A percentile compares a stretch with the other conserved stretches of the same genome.
phyloP scores from a whole-genome alignment of 2,888 invertebrate genomes.

The Byasa hedistus region DNA sequence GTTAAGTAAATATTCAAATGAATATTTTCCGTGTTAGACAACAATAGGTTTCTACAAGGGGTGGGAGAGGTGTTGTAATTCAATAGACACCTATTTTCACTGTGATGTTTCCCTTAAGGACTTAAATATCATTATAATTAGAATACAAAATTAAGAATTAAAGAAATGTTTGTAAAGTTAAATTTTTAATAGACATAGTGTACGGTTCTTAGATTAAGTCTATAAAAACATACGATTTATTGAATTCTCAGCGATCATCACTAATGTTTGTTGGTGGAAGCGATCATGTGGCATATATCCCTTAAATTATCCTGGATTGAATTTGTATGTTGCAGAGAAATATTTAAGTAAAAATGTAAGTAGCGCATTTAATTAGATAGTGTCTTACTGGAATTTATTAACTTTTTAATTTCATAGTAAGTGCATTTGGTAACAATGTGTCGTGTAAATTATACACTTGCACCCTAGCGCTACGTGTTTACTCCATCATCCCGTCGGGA shows the following conservation, averaged over 20 bases:
- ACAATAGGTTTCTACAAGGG: conserved; percentile 69
- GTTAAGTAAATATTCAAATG: conserved; percentile 82
- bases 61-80: conserved; percentile 74
- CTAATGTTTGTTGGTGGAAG: too few relatives aligned
- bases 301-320: background rate
- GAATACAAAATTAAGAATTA: too few relatives aligned
- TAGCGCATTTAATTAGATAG: too few relatives aligned
- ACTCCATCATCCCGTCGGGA: conserved; percentile 45
- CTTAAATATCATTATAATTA: background rate
- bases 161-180: too few relatives aligned
- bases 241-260: background rate
- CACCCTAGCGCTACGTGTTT: conserved; percentile 41
- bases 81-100: conserved; percentile 80
- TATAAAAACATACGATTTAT: background rate
- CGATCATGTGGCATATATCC: background rate
- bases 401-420: conserved; percentile 43
- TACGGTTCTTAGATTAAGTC: background rate
- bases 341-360: too few relatives aligned
- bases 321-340: background rate
- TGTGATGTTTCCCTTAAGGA: conserved; percentile 74
- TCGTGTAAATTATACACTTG: conserved; percentile 69
- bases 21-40: conserved; percentile 81
- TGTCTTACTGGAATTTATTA: background rate
- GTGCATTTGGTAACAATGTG: conserved; percentile 63
- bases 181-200: too few relatives aligned